phyloP scores from a whole-genome alignment of 53 echinoderm and acorn worm species.

The Echinarachnius parma region DNA sequence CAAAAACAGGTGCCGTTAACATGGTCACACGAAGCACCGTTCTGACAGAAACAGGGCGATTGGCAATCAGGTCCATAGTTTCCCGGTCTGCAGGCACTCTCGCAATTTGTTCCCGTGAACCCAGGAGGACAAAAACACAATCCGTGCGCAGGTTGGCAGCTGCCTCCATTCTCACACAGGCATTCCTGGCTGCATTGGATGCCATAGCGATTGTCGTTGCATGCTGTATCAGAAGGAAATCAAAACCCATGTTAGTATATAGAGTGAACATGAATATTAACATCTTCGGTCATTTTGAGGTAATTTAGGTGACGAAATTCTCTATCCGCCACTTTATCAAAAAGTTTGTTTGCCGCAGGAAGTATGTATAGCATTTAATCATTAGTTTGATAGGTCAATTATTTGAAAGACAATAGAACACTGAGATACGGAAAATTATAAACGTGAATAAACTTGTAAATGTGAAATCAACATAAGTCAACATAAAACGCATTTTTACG shows the following conservation, averaged over 20 bases:
- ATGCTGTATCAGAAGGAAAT: constrained; percentile 60
- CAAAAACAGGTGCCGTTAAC: constrained; percentile 63
- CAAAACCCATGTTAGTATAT: too few species aligned
- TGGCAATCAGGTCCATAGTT: constrained; percentile 58
- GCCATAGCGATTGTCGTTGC: constrained; percentile 55
- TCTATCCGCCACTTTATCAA: too few species aligned
- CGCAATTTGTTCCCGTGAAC: constrained; percentile 63
- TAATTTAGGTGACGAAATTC: too few species aligned
- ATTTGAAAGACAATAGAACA: too few species aligned
- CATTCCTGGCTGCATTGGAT: constrained; percentile 65
- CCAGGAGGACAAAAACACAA: constrained; percentile 64
- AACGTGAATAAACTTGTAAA: not conserved
- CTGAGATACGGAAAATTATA: too few species aligned
- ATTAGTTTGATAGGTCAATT: too few species aligned
- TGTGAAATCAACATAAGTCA: not conserved
- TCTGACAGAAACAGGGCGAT: constrained; percentile 61
- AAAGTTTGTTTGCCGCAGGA: too few species aligned
- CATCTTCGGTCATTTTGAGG: too few species aligned
- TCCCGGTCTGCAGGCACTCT: constrained; percentile 54
- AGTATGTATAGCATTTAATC: too few species aligned
- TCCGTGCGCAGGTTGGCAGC: constrained; percentile 63
- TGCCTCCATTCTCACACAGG: constrained; percentile 51
- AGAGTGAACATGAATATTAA: too few species aligned
- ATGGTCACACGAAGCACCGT: constrained; percentile 65
- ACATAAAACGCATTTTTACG: too few species aligned